Evolutionary conservation across 2,113 vertebrate species (phyloP).

Genomic region (Riparia riparia): DNA sequence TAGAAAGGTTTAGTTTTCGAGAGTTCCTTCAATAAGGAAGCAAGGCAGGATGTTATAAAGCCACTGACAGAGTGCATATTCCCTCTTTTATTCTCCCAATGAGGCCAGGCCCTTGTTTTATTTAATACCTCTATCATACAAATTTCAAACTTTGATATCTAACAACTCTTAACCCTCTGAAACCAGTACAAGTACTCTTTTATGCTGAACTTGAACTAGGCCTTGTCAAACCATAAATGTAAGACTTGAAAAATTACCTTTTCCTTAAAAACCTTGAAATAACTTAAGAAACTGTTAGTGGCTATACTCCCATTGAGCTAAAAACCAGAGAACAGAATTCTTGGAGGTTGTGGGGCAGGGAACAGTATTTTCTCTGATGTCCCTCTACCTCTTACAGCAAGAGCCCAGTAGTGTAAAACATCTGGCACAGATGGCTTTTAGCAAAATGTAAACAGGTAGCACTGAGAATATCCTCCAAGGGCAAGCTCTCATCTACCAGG

Average conservation of each 20-base stretch:
- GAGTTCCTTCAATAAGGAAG: background rate
- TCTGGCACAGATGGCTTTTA: background rate
- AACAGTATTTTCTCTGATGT: background rate
- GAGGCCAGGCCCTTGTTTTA: background rate
- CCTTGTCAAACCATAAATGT: background rate
- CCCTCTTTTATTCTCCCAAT: background rate
- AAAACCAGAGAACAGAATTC: background rate
- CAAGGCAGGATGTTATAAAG: background rate
- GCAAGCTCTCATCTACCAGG: background rate
- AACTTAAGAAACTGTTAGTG: background rate
- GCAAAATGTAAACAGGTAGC: background rate
- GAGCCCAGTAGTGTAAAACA: background rate
- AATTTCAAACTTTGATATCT: background rate
- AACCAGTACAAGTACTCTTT: background rate
- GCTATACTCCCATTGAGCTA: background rate
- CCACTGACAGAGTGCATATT: background rate
- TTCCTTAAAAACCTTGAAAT: background rate
- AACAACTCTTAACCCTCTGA: background rate
- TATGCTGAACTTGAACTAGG: background rate
- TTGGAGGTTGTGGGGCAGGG: rapidly evolving
- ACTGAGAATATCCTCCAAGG: background rate
- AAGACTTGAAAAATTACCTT: background rate
- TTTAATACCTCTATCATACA: background rate
- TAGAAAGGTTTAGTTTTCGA: background rate
- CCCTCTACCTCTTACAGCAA: background rate